Conservation (phyloP, 1,140 invertebrate genomes). For the Yoshiicerus persimilis region DNA sequence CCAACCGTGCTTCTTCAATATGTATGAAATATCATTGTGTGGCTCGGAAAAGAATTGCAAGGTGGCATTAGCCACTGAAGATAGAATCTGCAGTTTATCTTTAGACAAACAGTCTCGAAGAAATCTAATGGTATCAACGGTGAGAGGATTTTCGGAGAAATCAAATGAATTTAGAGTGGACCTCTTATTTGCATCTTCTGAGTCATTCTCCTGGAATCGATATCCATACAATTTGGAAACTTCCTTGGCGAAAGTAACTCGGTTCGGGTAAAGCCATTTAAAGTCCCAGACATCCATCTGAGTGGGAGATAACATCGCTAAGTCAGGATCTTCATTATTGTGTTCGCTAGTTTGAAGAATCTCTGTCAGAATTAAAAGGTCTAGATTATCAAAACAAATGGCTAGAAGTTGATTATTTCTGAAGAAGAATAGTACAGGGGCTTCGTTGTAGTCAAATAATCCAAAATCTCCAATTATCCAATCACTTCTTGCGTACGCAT, state of each 20-base stretch:
- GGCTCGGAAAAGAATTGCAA: not conserved
- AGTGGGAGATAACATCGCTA: not conserved
- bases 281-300: not conserved
- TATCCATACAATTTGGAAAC: not conserved
- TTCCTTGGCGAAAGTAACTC: not conserved
- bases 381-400: not conserved
- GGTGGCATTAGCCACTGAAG: not conserved
- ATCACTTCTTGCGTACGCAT: not conserved
- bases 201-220: not conserved
- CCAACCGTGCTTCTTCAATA: not conserved
- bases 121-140: not conserved
- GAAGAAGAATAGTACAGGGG: not conserved
- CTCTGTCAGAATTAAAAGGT: not conserved
- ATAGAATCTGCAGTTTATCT: not conserved
- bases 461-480: not conserved
- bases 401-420: not conserved
- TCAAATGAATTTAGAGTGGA: not conserved
- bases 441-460: not conserved
- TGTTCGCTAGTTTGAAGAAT: not conserved
- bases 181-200: not conserved
- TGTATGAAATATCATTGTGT: not conserved
- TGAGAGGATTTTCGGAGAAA: not conserved
- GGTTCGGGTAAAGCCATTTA: not conserved
- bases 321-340: not conserved
- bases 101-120: not conserved